These are phyloP conservation scores for Bombylius discolor DNA, from an alignment of 2,888 invertebrate species.

Conservation along the genomic window DNA sequence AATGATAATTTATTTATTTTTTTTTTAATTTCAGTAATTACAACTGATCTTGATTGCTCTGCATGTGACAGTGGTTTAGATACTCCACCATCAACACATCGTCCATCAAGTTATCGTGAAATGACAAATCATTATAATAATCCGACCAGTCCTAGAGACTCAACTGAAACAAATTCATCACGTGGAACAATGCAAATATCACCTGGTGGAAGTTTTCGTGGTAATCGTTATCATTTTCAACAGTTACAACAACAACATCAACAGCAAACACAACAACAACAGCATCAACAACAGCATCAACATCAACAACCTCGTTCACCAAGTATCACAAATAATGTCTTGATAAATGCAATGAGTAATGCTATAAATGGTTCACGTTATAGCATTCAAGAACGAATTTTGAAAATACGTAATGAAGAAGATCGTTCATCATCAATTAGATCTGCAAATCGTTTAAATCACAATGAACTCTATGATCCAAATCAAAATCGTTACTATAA, in stretches of 20 bases:
- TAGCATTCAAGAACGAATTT: conserved; percentile 32
- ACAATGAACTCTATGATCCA: conserved; percentile 30
- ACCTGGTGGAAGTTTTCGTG: conserved; percentile 32
- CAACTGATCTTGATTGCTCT: conserved; percentile 45
- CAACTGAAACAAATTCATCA: conserved; percentile 34
- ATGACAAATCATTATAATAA: conserved; percentile 18
- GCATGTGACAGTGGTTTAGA: conserved; percentile 38
- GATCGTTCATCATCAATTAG: conserved; percentile 31
- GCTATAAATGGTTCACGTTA: conserved; percentile 29
- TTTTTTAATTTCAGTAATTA: background rate
- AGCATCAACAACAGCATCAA: background rate
- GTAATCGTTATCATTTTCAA: conserved; percentile 23
- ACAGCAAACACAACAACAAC: background rate
- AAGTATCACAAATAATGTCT: background rate
- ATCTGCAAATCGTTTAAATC: conserved; percentile 27
- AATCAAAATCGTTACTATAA: conserved; percentile 35
- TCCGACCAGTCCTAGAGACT: conserved; percentile 23
- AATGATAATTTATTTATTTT: background rate
- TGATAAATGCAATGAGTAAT: conserved; percentile 13
- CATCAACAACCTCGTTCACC: background rate
- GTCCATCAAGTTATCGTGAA: conserved; percentile 35
- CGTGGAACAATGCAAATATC: conserved; percentile 32
- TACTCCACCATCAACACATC: conserved; percentile 37
- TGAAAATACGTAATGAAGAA: conserved; percentile 34
- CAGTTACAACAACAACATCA: conserved; percentile 13